Conservation (phyloP, 2,113 vertebrate genomes). For the Barbus barbus region DNA sequence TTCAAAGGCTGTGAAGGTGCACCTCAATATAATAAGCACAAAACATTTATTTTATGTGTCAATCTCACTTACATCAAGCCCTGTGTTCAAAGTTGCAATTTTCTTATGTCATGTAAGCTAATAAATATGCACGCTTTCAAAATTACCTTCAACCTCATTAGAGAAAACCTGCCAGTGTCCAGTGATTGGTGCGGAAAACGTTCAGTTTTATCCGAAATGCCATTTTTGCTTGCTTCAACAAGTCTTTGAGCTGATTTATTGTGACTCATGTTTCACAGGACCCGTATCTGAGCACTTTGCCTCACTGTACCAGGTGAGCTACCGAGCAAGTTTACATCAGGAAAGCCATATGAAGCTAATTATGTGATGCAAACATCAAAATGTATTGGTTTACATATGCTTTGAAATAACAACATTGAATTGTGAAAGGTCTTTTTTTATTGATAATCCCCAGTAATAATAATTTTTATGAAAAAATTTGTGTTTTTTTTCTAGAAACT, state of each 20-base stretch:
- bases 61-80: not conserved
- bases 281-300: too few relatives aligned
- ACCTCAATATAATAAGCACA: not conserved
- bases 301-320: not conserved
- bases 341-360: not conserved
- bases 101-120: not conserved
- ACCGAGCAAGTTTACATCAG: not conserved
- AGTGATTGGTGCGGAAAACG: too few relatives aligned
- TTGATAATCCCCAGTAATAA: not conserved
- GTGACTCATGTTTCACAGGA: not conserved
- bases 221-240: not conserved
- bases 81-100: not conserved
- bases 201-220: not conserved
- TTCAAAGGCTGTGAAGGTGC: constrained; percentile 1
- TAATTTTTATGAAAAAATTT: not conserved
- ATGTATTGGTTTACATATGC: not conserved
- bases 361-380: not conserved
- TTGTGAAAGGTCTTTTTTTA: not conserved
- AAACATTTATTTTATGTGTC: not conserved
- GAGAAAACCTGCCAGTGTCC: not conserved
- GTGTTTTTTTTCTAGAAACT: not conserved
- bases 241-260: not conserved
- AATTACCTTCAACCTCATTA: not conserved
- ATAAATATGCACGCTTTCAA: not conserved
- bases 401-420: not conserved